Evolutionary conservation across 30 jellyfish, hydroid and myxozoan genomes (phyloP).

Genomic region (Chironex yamaguchii): DNA sequence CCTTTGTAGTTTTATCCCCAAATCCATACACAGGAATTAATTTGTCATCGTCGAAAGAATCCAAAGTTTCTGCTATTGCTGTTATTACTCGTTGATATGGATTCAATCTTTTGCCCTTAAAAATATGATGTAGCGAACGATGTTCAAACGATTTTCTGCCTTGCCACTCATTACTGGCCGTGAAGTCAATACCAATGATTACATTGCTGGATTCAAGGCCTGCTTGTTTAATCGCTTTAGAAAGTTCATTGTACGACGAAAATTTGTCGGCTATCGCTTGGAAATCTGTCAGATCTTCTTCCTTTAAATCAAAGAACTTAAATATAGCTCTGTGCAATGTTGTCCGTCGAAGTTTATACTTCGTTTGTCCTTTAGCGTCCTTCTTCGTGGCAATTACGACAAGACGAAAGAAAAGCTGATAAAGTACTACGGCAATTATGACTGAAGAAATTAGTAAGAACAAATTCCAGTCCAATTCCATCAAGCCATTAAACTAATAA

Average conservation of each 20-base stretch:
- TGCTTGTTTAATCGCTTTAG: conserved; percentile 81
- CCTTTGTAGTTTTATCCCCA: conserved; percentile 88
- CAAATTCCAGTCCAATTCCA: neutral
- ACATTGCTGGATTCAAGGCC: conserved; percentile 80
- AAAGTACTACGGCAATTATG: neutral
- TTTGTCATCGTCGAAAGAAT: conserved; percentile 81
- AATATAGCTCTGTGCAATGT: neutral
- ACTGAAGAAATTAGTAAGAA: neutral
- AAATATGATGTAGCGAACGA: conserved; percentile 78
- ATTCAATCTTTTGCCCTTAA: conserved; percentile 55
- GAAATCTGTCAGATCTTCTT: conserved; percentile 36
- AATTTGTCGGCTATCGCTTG: conserved; percentile 79
- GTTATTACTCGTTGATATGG: conserved; percentile 87
- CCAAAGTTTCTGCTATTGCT: conserved; percentile 73
- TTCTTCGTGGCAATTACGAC: neutral
- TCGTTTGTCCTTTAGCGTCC: neutral
- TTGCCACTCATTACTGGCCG: conserved; percentile 96
- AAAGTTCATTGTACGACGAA: conserved; percentile 37
- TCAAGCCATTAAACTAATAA: neutral
- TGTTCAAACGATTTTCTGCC: conserved; percentile 90
- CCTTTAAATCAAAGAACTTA: neutral
- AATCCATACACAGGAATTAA: conserved; percentile 85
- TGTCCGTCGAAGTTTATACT: neutral
- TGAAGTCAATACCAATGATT: conserved; percentile 83
- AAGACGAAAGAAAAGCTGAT: neutral